phyloP scores from a whole-genome alignment of 2,797 vertebrate genomes.

The Poliocrania exsul region DNA sequence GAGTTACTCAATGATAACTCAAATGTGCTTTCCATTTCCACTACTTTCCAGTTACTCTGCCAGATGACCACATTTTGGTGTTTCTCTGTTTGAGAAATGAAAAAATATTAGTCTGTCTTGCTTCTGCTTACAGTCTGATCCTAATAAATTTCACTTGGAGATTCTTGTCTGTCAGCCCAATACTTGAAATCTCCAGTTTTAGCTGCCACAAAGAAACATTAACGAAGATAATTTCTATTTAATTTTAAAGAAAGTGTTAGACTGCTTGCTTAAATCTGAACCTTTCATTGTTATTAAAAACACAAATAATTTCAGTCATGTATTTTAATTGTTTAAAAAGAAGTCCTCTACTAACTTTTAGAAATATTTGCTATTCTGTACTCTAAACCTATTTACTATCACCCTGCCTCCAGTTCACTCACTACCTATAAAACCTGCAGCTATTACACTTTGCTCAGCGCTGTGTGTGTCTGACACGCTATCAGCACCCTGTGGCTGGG shows the following conservation, averaged over 20 bases:
- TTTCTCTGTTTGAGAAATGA: background rate
- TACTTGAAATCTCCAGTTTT: background rate
- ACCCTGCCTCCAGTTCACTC: background rate
- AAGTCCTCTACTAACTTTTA: background rate
- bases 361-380: background rate
- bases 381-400: background rate
- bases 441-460: background rate
- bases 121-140: constrained; percentile 8
- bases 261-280: background rate
- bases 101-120: background rate
- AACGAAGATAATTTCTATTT: background rate
- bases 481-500: constrained; percentile 44
- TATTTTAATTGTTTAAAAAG: background rate
- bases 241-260: background rate
- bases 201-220: background rate
- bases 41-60: constrained; percentile 17
- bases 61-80: background rate
- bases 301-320: background rate
- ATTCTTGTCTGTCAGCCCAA: background rate
- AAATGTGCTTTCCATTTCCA: constrained; percentile 42
- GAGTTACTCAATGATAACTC: constrained; percentile 8
- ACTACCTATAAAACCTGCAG: background rate
- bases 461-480: background rate
- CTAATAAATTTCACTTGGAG: background rate
- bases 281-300: background rate